phyloP scores from a whole-genome alignment of 1,140 invertebrate genomes.

The Drosophila nigromelanica region DNA sequence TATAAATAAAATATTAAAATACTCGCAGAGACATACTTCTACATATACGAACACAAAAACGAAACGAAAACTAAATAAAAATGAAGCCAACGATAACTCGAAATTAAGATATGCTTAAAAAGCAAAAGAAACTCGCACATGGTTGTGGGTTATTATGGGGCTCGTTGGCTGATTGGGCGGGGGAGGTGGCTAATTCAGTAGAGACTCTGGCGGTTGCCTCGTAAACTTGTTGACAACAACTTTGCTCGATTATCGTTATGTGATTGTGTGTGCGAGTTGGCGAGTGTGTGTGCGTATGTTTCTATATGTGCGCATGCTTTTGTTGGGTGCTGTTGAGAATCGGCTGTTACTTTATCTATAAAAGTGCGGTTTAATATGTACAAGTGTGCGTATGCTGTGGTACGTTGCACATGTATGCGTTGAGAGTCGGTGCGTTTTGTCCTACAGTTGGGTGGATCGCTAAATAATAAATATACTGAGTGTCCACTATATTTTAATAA shows the following conservation, averaged over 20 bases:
- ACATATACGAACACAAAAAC: constrained; percentile 35
- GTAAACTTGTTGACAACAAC: constrained; percentile 76
- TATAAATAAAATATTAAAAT: constrained; percentile 61
- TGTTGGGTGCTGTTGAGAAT: constrained; percentile 57
- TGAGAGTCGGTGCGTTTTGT: constrained; percentile 2
- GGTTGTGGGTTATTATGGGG: constrained; percentile 20
- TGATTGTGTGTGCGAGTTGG: constrained; percentile 27
- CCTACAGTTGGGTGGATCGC: constrained; percentile 11
- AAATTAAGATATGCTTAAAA: constrained; percentile 77
- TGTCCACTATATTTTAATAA: not conserved
- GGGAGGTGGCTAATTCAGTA: constrained; percentile 38
- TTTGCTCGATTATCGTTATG: constrained; percentile 51
- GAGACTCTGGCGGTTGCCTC: constrained; percentile 28
- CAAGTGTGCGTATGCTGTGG: constrained; percentile 4
- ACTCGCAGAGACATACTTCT: constrained; percentile 21
- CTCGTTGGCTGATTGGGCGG: constrained; percentile 18
- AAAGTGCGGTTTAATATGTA: constrained; percentile 24
- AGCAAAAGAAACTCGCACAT: constrained; percentile 60
- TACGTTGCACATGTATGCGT: not conserved
- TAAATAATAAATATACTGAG: constrained; percentile 19
- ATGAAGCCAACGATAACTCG: constrained; percentile 50
- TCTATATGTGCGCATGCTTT: not conserved
- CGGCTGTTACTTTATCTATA: constrained; percentile 72
- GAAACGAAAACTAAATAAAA: constrained; percentile 60
- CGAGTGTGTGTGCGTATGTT: constrained; percentile 17